phyloP scores from a whole-genome alignment of 1,140 invertebrate genomes.

The Colletes gigas region DNA sequence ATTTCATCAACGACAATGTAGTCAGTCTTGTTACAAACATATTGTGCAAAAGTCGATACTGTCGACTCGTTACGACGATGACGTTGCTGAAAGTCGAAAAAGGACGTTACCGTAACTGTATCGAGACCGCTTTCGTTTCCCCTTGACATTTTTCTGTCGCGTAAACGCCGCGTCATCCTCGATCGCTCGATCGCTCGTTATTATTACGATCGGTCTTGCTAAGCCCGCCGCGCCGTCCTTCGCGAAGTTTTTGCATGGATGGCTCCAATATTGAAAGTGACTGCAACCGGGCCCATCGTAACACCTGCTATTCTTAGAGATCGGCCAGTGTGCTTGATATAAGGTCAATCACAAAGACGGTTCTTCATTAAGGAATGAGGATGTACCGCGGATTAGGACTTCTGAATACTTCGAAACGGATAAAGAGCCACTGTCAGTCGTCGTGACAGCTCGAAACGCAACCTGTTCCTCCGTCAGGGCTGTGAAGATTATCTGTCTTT shows the following conservation, averaged over 20 bases:
- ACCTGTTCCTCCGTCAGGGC: background rate
- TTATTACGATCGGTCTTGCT: slow-evolving; percentile 27
- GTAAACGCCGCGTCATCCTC: slow-evolving; percentile 48
- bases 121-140: slow-evolving; percentile 45
- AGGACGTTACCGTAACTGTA: slow-evolving; percentile 46
- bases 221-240: slow-evolving; percentile 26
- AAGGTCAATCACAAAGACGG: slow-evolving; percentile 42
- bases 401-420: slow-evolving; percentile 19
- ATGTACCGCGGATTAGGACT: slow-evolving; percentile 58
- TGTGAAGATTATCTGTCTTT: slow-evolving; percentile 13
- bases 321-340: background rate
- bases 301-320: slow-evolving; percentile 42
- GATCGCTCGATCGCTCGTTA: slow-evolving; percentile 48
- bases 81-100: slow-evolving; percentile 20
- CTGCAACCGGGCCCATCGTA: slow-evolving; percentile 17
- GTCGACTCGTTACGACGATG: slow-evolving; percentile 54
- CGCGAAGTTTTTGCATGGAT: slow-evolving; percentile 13
- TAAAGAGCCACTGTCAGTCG: slow-evolving; percentile 35
- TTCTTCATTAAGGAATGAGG: slow-evolving; percentile 47
- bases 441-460: slow-evolving; percentile 29
- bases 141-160: slow-evolving; percentile 22
- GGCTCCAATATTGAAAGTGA: slow-evolving; percentile 44
- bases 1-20: slow-evolving; percentile 10
- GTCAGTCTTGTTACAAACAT: slow-evolving; percentile 30
- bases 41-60: slow-evolving; percentile 31